phyloP scores from a whole-genome alignment of 2,888 invertebrate species.

The Rhogogaster chlorosoma region DNA sequence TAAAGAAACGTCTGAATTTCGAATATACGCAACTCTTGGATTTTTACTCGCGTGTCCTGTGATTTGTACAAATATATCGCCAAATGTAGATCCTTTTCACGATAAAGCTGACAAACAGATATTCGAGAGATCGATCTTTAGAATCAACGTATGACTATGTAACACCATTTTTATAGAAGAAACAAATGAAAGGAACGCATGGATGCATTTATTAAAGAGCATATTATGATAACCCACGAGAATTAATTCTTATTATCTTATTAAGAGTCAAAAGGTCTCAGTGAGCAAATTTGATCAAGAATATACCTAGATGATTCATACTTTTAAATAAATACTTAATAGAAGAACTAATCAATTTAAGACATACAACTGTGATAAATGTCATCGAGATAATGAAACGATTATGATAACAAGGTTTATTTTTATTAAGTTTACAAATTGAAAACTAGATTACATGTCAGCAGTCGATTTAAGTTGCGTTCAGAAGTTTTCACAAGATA shows the following conservation, averaged over 20 bases:
- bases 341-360: background rate
- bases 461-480: too few relatives aligned
- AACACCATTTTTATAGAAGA: too few relatives aligned
- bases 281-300: background rate
- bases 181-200: too few relatives aligned
- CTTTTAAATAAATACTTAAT: background rate
- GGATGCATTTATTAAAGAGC: too few relatives aligned
- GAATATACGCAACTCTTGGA: background rate
- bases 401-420: background rate
- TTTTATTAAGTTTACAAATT: background rate
- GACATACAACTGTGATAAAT: background rate
- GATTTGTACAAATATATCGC: background rate
- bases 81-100: background rate
- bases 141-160: too few relatives aligned
- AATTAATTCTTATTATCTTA: too few relatives aligned
- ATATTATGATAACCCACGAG: too few relatives aligned
- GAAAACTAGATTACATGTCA: background rate
- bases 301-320: background rate
- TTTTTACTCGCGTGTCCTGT: background rate
- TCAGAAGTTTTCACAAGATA: too few relatives aligned
- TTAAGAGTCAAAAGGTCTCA: background rate
- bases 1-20: background rate
- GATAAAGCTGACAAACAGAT: background rate
- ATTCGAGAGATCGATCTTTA: background rate
- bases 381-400: background rate